Percentiles rank a stretch among this genome's conserved stretches.
phyloP scores from a whole-genome alignment of 2,113 vertebrate genomes.

The Pogona vitticeps region DNA sequence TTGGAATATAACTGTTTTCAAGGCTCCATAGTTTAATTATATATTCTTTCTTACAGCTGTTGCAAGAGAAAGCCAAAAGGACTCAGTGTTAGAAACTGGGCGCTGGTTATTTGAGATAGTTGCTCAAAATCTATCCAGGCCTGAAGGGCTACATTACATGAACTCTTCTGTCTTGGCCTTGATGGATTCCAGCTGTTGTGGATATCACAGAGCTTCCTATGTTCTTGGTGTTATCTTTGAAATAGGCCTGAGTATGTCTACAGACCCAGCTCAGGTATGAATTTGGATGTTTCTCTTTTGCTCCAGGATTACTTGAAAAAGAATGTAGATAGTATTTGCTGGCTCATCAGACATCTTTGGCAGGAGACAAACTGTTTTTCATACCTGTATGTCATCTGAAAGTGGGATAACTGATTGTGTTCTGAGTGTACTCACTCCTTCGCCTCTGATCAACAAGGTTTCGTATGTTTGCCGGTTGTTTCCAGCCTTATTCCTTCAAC shows the following conservation, averaged over 20 bases:
- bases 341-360: neutral
- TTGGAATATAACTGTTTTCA: neutral
- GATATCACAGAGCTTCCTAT: conserved; percentile 89
- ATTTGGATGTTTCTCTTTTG: conserved; percentile 6
- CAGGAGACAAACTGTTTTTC: neutral
- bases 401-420: neutral
- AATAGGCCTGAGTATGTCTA: conserved; percentile 78
- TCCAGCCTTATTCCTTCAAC: neutral
- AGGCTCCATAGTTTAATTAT: conserved; percentile 46
- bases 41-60: conserved; percentile 62
- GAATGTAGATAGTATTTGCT: neutral
- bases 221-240: conserved; percentile 86
- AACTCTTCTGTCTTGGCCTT: conserved; percentile 73
- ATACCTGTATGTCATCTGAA: neutral
- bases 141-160: conserved; percentile 60
- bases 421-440: neutral
- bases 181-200: conserved; percentile 84
- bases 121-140: conserved; percentile 66
- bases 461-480: neutral
- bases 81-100: conserved; percentile 68
- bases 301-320: neutral
- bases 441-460: neutral
- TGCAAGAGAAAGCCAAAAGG: conserved; percentile 57
- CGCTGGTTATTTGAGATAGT: conserved; percentile 78
- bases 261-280: conserved; percentile 80